Percentiles rank a stretch among this genome's conserved stretches.
Evolutionary conservation across 2,888 invertebrate species (phyloP).

Genomic region (Plusia festucae): DNA sequence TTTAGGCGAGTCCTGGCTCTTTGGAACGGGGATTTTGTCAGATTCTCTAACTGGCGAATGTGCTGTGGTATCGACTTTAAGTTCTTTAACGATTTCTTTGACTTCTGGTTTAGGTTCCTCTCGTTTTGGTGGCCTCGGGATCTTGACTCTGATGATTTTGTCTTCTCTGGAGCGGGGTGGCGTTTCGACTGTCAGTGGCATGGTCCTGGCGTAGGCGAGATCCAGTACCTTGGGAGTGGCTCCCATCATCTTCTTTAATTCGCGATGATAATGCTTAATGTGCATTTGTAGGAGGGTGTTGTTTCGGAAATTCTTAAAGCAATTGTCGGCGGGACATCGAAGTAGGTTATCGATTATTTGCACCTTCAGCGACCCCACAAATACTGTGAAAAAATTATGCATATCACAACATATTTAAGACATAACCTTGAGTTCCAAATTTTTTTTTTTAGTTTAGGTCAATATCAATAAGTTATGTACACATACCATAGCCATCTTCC

Average conservation of each 20-base stretch:
- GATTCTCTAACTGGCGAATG: constrained; percentile 56
- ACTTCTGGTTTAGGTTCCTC: constrained; percentile 67
- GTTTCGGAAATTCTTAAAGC: constrained; percentile 96
- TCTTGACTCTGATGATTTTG: constrained; percentile 77
- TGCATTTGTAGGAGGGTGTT: constrained; percentile 97
- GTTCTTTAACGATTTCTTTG: constrained; percentile 45
- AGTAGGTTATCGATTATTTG: constrained; percentile 92
- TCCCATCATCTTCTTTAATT: constrained; percentile 92
- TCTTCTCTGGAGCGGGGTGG: constrained; percentile 50
- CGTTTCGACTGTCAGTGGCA: constrained; percentile 62
- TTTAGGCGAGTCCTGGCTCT: constrained; percentile 79
- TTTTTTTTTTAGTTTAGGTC: no score
- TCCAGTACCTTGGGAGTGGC: constrained; percentile 96
- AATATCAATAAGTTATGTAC: not conserved
- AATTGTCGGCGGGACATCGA: constrained; percentile 94
- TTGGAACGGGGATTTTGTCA: constrained; percentile 53
- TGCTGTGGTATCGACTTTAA: constrained; percentile 51
- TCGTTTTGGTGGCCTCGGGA: constrained; percentile 74
- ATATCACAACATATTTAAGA: no score
- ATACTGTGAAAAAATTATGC: constrained; percentile 74
- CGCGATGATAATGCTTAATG: constrained; percentile 97
- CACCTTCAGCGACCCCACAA: constrained; percentile 90
- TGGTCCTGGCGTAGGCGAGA: constrained; percentile 94
- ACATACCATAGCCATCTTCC: constrained; percentile 82
- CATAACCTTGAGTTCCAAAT: no score